Evolutionary conservation across 2,888 invertebrate species (phyloP).

Genomic region (Morpho achilles): DNA sequence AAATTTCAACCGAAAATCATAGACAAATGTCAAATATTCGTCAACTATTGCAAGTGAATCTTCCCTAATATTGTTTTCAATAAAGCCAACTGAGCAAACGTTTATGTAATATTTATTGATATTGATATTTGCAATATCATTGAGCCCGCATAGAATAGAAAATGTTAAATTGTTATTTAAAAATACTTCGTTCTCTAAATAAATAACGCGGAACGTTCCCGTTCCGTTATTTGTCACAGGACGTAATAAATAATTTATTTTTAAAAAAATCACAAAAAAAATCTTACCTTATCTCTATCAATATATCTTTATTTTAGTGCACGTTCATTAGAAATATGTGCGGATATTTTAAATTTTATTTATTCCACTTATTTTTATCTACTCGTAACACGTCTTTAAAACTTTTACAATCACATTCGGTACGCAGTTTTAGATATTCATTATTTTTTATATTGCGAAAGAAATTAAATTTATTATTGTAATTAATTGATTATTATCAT

Average conservation of each 20-base stretch:
- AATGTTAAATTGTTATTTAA: conserved; percentile 6
- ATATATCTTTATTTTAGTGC: conserved; percentile 54
- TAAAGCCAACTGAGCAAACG: no score
- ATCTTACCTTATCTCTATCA: conserved; percentile 34
- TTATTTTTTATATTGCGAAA: no score
- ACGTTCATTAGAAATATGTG: conserved; percentile 61
- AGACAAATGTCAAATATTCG: no score
- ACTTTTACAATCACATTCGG: conserved; percentile 63
- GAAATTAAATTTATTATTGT: no score
- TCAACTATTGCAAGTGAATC: no score
- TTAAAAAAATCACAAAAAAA: conserved; percentile 35
- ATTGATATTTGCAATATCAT: not conserved
- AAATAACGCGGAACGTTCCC: conserved; percentile 5
- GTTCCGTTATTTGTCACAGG: conserved; percentile 7
- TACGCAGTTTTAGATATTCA: conserved; percentile 55
- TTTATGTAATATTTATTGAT: no score
- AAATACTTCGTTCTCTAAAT: conserved; percentile 14
- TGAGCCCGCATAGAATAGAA: conserved; percentile 10
- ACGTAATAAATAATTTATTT: conserved; percentile 37
- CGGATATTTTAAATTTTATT: conserved; percentile 47
- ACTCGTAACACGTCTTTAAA: conserved; percentile 54
- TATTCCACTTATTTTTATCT: conserved; percentile 45
- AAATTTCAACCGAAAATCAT: no score
- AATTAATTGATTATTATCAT: no score
- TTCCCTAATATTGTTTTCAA: not conserved